Evolutionary conservation across 1,140 invertebrate genomes (phyloP).

Genomic region (Zaprionus ghesquierei): DNA sequence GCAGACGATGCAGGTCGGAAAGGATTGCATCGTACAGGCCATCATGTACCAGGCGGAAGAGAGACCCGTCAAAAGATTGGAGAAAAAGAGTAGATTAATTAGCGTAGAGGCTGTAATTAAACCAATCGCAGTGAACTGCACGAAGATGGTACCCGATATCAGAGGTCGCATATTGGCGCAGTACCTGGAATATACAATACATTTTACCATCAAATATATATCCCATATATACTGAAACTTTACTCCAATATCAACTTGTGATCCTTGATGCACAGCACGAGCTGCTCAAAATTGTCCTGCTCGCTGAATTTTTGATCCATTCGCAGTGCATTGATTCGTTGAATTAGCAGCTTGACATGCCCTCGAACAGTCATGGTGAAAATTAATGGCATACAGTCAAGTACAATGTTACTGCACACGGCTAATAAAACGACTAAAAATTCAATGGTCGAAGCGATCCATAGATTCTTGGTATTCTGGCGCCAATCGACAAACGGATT

Average conservation of each 20-base stretch:
- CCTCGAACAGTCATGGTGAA: constrained; percentile 30
- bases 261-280: constrained; percentile 49
- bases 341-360: constrained; percentile 31
- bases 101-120: constrained; percentile 31
- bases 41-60: constrained; percentile 23
- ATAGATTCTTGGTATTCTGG: constrained; percentile 11
- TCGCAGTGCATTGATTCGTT: constrained; percentile 25
- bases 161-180: constrained; percentile 35
- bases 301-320: constrained; percentile 7
- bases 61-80: constrained; percentile 30
- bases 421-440: background rate
- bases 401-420: background rate
- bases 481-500: constrained; percentile 48
- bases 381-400: constrained; percentile 31
- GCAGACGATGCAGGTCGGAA: constrained; percentile 52
- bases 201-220: background rate
- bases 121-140: constrained; percentile 46
- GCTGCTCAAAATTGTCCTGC: constrained; percentile 19
- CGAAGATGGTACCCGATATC: constrained; percentile 32
- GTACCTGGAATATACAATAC: constrained; percentile 9
- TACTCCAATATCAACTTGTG: constrained; percentile 50
- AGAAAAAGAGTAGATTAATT: constrained; percentile 52
- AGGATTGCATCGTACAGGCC: constrained; percentile 38
- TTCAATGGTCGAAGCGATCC: constrained; percentile 30
- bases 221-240: background rate